A percentile compares a stretch with the other conserved stretches of the same genome.
Evolutionary conservation across 2,797 vertebrate species (phyloP).

Genomic region (Schizothorax lantsangensis): DNA sequence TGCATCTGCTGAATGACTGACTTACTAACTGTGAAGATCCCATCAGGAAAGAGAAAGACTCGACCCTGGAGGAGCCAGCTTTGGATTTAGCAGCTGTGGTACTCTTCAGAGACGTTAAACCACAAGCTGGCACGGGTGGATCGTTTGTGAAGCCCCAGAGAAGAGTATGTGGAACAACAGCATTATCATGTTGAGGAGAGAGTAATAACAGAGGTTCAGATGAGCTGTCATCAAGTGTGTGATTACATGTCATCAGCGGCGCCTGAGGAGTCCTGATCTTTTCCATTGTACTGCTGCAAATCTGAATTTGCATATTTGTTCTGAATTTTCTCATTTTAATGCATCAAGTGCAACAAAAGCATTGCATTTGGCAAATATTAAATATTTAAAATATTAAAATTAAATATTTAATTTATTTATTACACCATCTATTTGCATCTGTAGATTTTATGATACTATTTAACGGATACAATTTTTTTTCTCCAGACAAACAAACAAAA

Average conservation of each 20-base stretch:
- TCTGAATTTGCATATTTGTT: neutral
- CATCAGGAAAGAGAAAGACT: neutral
- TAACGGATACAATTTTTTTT: no score
- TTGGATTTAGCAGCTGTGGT: neutral
- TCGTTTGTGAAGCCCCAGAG: conserved; percentile 21
- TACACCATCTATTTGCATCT: neutral
- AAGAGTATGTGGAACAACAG: conserved; percentile 25
- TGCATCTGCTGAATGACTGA: neutral
- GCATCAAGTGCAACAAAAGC: neutral
- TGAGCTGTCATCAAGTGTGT: conserved; percentile 13
- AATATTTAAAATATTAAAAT: no score
- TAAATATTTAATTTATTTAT: no score
- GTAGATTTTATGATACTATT: no score
- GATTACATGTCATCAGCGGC: neutral
- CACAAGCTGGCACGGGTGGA: neutral
- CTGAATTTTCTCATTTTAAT: neutral
- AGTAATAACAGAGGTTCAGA: conserved; percentile 4
- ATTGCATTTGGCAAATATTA: neutral
- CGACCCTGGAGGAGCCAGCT: neutral
- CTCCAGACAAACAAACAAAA: no score
- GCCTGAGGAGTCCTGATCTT: neutral
- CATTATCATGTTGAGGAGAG: neutral
- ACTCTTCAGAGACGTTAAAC: neutral
- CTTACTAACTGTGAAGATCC: neutral
- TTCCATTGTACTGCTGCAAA: neutral